Evolutionary conservation across 1,140 invertebrate genomes (phyloP), one percentile per base, ranked within the genome.

Genomic region (Drosophila kikkawai): DNA sequence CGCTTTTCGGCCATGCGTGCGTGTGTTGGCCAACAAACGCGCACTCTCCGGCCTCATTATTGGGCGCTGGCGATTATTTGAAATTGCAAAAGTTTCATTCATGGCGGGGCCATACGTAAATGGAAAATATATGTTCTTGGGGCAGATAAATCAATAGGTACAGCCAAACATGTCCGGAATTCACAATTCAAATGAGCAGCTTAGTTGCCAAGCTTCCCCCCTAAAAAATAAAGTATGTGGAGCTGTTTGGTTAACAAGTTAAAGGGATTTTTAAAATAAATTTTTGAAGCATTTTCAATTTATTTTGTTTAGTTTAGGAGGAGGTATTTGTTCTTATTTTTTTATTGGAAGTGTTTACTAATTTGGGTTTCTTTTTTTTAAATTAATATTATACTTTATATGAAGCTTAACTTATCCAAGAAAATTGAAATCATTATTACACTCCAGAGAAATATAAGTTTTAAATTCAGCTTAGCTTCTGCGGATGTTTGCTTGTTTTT

Each of bases 81-180:
- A 90, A 90, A 90, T 90, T 90, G 85, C 85, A 66, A 90, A 90
- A 90, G 85, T 90, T 90, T 90, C 75, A 81, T 90, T 90, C 84
- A 79, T 83, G 74, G 80, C 74, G 69, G 85, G 48, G 70, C 78
- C 81, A 88, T 83, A 88, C 82, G 81, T 84, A 88, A 79, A 79
- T 84, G 73, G 67, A 79, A 90, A 83, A 88, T 88, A 67, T 90
- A 88, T 90, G 81, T 79, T 45, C 58, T 59, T 50, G 41, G 64
- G 22, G 50, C 57, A 87, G 58, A 87, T 87, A 87, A 87, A 87
- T 87, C 84, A 87, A 87, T 88, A 84, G 71, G 64, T 50, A 42
- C 55, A 69, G 39, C 75, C 79, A 87, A 84, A 88, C 83, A 88
- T 87, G 83, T 68, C 65, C 84, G 70, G 83, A 80, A 87, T 86